phyloP scores from a whole-genome alignment of 1,140 invertebrate genomes.

The Bombus difficillimus region DNA sequence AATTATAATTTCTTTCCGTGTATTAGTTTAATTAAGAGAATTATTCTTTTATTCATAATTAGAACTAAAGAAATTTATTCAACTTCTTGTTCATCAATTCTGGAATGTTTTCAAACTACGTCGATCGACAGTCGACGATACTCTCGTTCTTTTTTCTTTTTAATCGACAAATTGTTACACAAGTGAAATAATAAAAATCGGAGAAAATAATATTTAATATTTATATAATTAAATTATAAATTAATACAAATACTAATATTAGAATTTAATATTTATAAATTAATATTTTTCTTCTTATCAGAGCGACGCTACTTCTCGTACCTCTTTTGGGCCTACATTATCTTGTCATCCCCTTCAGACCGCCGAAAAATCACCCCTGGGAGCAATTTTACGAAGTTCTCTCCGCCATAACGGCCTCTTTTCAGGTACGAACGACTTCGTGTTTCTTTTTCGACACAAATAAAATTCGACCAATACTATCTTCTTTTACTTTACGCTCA shows the following conservation, averaged over 20 bases:
- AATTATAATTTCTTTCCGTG: background rate
- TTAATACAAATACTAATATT: no score
- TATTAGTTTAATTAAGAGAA: background rate
- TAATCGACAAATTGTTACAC: background rate
- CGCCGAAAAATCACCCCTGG: slow-evolving; percentile 87
- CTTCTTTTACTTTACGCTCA: background rate
- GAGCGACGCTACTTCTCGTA: slow-evolving; percentile 94
- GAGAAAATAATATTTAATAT: background rate
- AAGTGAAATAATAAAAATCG: background rate
- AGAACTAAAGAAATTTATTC: background rate
- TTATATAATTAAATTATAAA: no score
- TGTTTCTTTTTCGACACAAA: background rate
- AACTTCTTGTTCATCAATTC: background rate
- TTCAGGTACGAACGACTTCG: slow-evolving; percentile 87
- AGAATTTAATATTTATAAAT: no score
- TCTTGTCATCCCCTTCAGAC: slow-evolving; percentile 94
- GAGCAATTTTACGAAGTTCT: slow-evolving; percentile 92
- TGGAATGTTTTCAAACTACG: background rate
- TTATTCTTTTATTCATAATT: background rate
- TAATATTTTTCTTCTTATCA: slow-evolving; percentile 68
- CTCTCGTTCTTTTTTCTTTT: background rate
- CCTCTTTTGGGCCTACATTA: slow-evolving; percentile 93
- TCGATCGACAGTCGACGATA: no score
- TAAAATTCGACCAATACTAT: background rate
- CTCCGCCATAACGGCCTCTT: slow-evolving; percentile 92